These are phyloP conservation scores for Cottoperca gobio DNA, from an alignment of 2,797 vertebrate species.

Conservation along the genomic window DNA sequence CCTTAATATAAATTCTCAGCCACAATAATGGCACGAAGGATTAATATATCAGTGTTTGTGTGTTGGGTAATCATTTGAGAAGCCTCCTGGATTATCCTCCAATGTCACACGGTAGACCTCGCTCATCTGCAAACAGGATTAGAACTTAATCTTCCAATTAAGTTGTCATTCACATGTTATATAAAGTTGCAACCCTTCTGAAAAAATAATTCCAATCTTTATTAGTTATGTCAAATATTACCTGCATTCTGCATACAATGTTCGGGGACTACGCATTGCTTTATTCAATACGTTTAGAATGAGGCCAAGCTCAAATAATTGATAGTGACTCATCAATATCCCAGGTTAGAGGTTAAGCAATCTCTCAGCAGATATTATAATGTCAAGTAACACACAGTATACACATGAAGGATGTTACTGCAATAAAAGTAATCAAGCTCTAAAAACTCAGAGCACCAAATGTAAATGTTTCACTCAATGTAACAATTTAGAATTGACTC, in stretches of 20 bases:
- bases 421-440: slow-evolving; percentile 22
- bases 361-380: background rate
- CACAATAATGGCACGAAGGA: slow-evolving; percentile 16
- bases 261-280: background rate
- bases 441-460: slow-evolving; percentile 23
- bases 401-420: background rate
- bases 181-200: slow-evolving; percentile 20
- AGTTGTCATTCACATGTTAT: slow-evolving; percentile 51
- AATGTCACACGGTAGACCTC: slow-evolving; percentile 39
- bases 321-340: background rate
- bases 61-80: slow-evolving; percentile 36
- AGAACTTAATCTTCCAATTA: slow-evolving; percentile 61
- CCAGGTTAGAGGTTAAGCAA: background rate
- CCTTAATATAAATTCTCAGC: background rate
- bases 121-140: slow-evolving; percentile 64
- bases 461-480: slow-evolving; percentile 51
- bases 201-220: slow-evolving; percentile 26
- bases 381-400: background rate
- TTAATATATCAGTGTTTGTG: slow-evolving; percentile 33
- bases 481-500: slow-evolving; percentile 53
- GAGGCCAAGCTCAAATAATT: slow-evolving; percentile 9
- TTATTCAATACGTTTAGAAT: background rate
- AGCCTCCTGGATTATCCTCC: slow-evolving; percentile 49
- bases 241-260: slow-evolving; percentile 3
- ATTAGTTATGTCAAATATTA: slow-evolving; percentile 29